Conservation (phyloP, 2,888 invertebrate species). For the Malthinus flaveolus region DNA sequence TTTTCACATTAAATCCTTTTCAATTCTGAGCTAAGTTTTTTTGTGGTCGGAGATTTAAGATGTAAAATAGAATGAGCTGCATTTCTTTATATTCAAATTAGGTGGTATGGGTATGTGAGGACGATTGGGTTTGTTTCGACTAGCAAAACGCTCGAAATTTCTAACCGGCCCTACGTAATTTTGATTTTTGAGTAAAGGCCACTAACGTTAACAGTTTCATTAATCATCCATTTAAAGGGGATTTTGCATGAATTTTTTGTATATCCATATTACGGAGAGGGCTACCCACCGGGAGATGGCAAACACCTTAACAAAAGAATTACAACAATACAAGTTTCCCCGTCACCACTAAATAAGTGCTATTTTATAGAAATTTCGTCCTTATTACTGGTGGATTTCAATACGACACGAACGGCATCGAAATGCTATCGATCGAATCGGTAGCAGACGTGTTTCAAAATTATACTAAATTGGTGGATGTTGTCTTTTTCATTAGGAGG, state of each 20-base stretch:
- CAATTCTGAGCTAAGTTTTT: conserved; percentile 50
- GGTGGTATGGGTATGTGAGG: conserved; percentile 21
- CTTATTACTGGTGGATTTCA: conserved; percentile 22
- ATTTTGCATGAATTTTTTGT: conserved; percentile 45
- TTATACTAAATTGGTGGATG: conserved; percentile 21
- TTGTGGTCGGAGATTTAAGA: conserved; percentile 50
- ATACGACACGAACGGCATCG: conserved; percentile 20
- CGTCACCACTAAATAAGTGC: conserved; percentile 16
- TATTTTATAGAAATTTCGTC: conserved; percentile 25
- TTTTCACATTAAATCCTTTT: conserved; percentile 57
- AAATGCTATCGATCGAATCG: conserved; percentile 23
- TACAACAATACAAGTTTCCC: conserved; percentile 25
- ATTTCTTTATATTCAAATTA: conserved; percentile 56
- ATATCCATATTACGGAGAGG: conserved; percentile 33
- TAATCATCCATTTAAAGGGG: conserved; percentile 44
- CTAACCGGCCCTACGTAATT: too few relatives aligned
- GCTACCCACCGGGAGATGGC: conserved; percentile 27
- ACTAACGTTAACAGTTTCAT: conserved; percentile 28
- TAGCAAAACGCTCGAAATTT: too few relatives aligned
- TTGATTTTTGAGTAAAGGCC: too few relatives aligned
- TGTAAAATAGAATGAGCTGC: conserved; percentile 52
- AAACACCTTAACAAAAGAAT: conserved; percentile 29
- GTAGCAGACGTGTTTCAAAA: conserved; percentile 22
- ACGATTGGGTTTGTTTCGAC: neutral
- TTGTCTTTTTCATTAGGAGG: neutral